These are phyloP conservation scores for Mesochorus sp. DNA, from an alignment of 2,888 invertebrate species.

Conservation along the genomic window DNA sequence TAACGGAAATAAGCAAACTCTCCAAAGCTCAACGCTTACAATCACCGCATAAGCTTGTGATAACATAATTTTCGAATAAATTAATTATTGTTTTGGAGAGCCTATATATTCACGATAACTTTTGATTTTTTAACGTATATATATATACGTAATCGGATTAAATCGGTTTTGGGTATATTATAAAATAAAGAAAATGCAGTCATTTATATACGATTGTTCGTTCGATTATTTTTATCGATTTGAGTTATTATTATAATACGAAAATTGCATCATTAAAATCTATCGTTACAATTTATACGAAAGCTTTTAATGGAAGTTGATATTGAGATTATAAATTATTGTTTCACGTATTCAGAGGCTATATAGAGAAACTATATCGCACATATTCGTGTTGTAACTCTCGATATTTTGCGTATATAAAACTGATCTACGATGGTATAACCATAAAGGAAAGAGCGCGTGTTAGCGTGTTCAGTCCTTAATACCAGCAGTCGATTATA, in stretches of 20 bases:
- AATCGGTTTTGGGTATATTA: too few species aligned
- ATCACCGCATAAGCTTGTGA: background rate
- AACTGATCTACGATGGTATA: background rate
- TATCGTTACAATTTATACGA: background rate
- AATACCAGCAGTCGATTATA: background rate
- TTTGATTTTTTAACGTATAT: too few species aligned
- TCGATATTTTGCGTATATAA: too few species aligned
- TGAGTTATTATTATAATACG: too few species aligned
- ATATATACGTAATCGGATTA: too few species aligned
- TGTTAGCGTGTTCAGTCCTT: too few species aligned
- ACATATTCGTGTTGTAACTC: background rate
- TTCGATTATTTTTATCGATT: background rate
- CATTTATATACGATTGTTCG: too few species aligned
- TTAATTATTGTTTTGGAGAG: slow-evolving; percentile 9
- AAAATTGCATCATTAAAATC: background rate
- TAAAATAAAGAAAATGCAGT: too few species aligned
- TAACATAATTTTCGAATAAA: slow-evolving; percentile 15
- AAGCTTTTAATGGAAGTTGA: background rate
- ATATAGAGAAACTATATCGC: background rate
- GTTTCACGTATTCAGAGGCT: slow-evolving; percentile 9
- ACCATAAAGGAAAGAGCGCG: too few species aligned
- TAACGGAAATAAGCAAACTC: slow-evolving; percentile 16
- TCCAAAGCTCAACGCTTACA: background rate
- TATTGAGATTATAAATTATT: slow-evolving; percentile 10
- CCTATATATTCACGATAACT: slow-evolving; percentile 29